Conservation (phyloP, 2,888 invertebrate genomes). For the Drosophila suboccidentalis region DNA sequence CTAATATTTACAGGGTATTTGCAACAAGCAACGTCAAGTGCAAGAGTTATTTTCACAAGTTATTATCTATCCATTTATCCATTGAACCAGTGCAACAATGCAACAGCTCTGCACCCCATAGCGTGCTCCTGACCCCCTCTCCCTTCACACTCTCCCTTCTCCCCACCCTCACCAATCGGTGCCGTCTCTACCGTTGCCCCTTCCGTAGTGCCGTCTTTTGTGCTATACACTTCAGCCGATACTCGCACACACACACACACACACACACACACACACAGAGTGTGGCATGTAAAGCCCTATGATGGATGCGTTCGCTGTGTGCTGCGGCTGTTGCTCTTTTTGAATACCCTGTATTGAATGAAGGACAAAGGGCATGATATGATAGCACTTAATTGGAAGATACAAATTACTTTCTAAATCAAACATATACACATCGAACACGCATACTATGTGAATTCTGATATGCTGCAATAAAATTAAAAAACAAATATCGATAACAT, state of each 20-base stretch:
- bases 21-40: slow-evolving; percentile 65
- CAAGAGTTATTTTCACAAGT: slow-evolving; percentile 80
- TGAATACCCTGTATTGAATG: slow-evolving; percentile 29
- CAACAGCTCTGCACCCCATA: slow-evolving; percentile 50
- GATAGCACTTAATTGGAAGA: neutral
- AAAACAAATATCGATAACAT: neutral
- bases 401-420: neutral
- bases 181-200: neutral
- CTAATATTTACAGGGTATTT: slow-evolving; percentile 10
- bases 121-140: neutral
- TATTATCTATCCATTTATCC: slow-evolving; percentile 79
- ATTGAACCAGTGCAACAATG: slow-evolving; percentile 67
- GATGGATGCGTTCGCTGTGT: slow-evolving; percentile 57
- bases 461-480: neutral
- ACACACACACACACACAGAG: neutral
- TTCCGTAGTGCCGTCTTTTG: neutral
- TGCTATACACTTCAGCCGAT: slow-evolving; percentile 16
- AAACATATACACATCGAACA: too few relatives aligned
- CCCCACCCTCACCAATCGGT: neutral
- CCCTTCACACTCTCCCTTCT: too few relatives aligned
- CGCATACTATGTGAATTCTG: neutral
- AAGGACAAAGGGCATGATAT: neutral
- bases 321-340: slow-evolving; percentile 61
- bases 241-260: slow-evolving; percentile 18
- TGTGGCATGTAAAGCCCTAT: slow-evolving; percentile 54